These are phyloP conservation scores for Ophion ellenae DNA, from an alignment of 2,888 invertebrate species.

Conservation along the genomic window DNA sequence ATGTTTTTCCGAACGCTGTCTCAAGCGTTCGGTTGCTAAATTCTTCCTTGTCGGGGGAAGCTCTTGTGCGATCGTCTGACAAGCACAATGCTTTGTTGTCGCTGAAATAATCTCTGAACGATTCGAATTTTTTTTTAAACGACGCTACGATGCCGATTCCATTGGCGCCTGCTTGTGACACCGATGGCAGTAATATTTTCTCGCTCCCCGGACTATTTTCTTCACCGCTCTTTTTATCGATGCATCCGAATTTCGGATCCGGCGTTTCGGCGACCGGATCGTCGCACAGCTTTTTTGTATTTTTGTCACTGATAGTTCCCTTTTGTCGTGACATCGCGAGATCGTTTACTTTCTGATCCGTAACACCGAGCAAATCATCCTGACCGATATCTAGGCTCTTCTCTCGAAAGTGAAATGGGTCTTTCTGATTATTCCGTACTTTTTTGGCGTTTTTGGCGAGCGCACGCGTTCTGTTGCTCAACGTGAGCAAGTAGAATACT, in stretches of 20 bases:
- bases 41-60: not conserved
- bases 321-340: constrained; percentile 45
- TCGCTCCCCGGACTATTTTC: not conserved
- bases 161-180: not conserved
- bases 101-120: not conserved
- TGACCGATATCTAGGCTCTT: constrained; percentile 49
- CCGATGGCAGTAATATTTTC: not conserved
- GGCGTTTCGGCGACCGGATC: constrained; percentile 35
- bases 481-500: constrained; percentile 63
- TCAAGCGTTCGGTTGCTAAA: not conserved
- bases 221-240: no score
- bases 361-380: constrained; percentile 53
- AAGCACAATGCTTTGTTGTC: not conserved
- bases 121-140: constrained; percentile 35
- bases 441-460: constrained; percentile 38
- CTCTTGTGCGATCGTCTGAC: not conserved
- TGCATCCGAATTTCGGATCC: not conserved
- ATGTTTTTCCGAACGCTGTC: no score
- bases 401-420: constrained; percentile 13
- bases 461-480: constrained; percentile 60
- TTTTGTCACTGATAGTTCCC: constrained; percentile 55
- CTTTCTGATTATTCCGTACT: constrained; percentile 4
- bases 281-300: constrained; percentile 36
- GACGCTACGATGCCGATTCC: constrained; percentile 1
- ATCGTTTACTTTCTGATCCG: constrained; percentile 61